Base-by-base conservation (phyloP, 2,797 vertebrate species). In the Sternarchorhynchus goeldii region DNA sequence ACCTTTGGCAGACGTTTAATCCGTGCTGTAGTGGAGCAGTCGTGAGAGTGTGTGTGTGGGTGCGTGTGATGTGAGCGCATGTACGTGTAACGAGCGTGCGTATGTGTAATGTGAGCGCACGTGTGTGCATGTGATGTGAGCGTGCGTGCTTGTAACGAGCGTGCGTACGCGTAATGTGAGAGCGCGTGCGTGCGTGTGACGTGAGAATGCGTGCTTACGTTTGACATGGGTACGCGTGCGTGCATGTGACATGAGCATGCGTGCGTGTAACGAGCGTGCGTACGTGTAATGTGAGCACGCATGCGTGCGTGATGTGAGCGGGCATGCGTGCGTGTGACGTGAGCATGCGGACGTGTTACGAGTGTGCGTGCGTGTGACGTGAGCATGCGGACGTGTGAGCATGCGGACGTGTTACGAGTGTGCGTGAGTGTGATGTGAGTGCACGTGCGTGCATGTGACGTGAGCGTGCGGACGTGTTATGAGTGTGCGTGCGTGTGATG, bases 1-100 rank as follows among this genome's bases (percentile, higher is more conserved):
- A 87, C 84, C 86, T 86, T 82, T 73, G 60, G 32, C 65, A 73
- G 78, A 83, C 83, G 82, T 86, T 85, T 70, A 76, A 82, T 70
- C 79, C 78, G 74, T 76, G 82, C 73, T 70, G 21, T 75, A 41
- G 62, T 57, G 34, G 66, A 34, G 65, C 63, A 77, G 36, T 18
- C 34, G 8, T 72, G 41, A 39, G 55, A 18, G 39, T 71, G 67
- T 41, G 29, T 67, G 25, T 70, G 74, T 32, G 32, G 34, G 58
- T 45, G n/a, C 41, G 39, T 50, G 73, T 41, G 69, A 18, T 25
- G 25, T 25, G 25, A 25, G 25, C 25, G 39, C 41, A 57, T 75
- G 73, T 17, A 18, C 25, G 57, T 56, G 66, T 34, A 16, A 17
- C 6, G 25, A 25, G 41, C 41, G 10, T 45, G 41, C 41, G 6